A percentile compares a stretch with the other conserved stretches of the same genome.
Evolutionary conservation across 2,888 invertebrate species (phyloP).

Genomic region (Parnassius apollo): DNA sequence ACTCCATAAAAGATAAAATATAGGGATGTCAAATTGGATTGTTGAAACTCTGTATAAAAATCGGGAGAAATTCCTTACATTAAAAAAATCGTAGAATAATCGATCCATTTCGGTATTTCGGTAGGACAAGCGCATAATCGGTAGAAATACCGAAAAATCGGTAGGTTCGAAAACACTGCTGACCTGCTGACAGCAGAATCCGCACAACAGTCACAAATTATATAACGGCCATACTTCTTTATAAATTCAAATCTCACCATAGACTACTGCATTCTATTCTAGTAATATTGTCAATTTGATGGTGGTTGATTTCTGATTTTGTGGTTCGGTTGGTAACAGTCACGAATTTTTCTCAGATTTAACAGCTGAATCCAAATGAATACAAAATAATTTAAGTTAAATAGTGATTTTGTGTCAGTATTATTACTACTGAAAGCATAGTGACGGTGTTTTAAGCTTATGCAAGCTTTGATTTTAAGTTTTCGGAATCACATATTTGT

Average conservation of each 20-base stretch:
- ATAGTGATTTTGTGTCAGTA: conserved; percentile 28
- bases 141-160: no score
- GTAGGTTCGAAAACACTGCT: no score
- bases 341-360: conserved; percentile 63
- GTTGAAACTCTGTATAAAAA: no score
- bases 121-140: no score
- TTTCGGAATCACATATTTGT: conserved; percentile 58
- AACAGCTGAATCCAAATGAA: conserved; percentile 34
- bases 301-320: conserved; percentile 57
- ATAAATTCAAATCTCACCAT: conserved; percentile 63
- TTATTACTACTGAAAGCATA: conserved; percentile 27
- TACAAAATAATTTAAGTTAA: conserved; percentile 27
- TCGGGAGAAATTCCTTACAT: no score
- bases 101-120: no score
- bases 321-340: conserved; percentile 72
- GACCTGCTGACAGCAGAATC: no score
- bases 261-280: conserved; percentile 59
- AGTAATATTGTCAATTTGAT: conserved; percentile 66
- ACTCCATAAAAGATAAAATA: no score
- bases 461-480: conserved; percentile 38
- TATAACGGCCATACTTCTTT: conserved; percentile 45
- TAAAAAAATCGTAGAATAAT: no score
- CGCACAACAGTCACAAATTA: background rate
- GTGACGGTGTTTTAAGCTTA: conserved; percentile 26
- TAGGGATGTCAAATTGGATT: no score